Conservation (phyloP, 1,140 invertebrate genomes). For the Mercenaria mercenaria region DNA sequence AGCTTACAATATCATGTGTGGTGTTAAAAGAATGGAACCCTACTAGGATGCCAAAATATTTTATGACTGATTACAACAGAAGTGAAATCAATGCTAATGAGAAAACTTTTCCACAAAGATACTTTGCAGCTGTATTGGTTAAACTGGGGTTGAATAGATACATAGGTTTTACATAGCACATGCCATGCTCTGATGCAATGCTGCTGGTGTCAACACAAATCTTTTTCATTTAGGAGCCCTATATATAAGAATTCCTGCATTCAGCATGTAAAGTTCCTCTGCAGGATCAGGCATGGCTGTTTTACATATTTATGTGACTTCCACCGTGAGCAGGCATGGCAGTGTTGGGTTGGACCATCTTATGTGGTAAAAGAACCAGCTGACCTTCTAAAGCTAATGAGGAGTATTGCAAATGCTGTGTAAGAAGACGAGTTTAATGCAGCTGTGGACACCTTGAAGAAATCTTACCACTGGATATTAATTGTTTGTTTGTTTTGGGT, state of each 20-base stretch:
- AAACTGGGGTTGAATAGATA: neutral
- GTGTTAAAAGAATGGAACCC: constrained; percentile 70
- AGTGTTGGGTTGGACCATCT: constrained; percentile 2
- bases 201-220: too few species aligned
- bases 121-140: neutral
- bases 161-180: too few species aligned
- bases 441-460: neutral
- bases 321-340: constrained; percentile 36
- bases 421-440: neutral
- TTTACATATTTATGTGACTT: constrained; percentile 36
- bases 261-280: too few species aligned
- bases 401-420: neutral
- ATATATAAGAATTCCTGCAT: too few species aligned
- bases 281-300: neutral
- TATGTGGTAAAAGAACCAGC: neutral
- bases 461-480: neutral
- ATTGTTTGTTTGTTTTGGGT: too few species aligned
- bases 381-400: neutral
- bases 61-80: constrained; percentile 47
- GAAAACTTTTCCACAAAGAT: constrained; percentile 8
- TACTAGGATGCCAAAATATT: constrained; percentile 35
- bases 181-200: too few species aligned
- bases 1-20: constrained; percentile 44
- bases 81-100: constrained; percentile 55
- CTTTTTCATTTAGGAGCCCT: too few species aligned